phyloP scores from a whole-genome alignment of 2,888 invertebrate genomes.

The Sicus ferrugineus region DNA sequence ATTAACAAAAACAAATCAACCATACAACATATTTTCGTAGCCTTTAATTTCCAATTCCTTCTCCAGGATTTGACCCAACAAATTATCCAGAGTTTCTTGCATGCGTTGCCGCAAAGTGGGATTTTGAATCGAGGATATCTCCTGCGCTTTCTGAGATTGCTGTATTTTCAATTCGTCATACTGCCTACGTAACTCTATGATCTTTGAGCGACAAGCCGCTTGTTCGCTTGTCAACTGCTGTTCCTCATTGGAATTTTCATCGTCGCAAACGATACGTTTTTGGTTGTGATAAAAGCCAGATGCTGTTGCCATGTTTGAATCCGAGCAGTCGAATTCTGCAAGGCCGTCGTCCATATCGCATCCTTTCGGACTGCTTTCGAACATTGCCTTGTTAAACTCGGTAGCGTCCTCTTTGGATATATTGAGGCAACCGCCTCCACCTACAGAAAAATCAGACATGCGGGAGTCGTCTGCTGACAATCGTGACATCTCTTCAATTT shows the following conservation, averaged over 20 bases:
- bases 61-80: slow-evolving; percentile 81
- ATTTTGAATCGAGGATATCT: slow-evolving; percentile 87
- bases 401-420: slow-evolving; percentile 52
- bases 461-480: slow-evolving; percentile 78
- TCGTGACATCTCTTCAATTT: slow-evolving; percentile 80
- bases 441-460: slow-evolving; percentile 74
- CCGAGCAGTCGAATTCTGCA: slow-evolving; percentile 53
- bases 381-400: slow-evolving; percentile 62
- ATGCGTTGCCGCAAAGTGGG: slow-evolving; percentile 82
- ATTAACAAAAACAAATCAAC: slow-evolving; percentile 22
- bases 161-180: slow-evolving; percentile 78
- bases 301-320: slow-evolving; percentile 57
- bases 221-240: slow-evolving; percentile 65
- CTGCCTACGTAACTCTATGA: slow-evolving; percentile 77
- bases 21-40: slow-evolving; percentile 59
- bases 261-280: slow-evolving; percentile 58
- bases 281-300: slow-evolving; percentile 57
- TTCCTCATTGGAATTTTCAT: slow-evolving; percentile 54
- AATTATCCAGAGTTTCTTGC: slow-evolving; percentile 79
- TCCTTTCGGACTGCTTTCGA: slow-evolving; percentile 48
- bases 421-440: slow-evolving; percentile 54
- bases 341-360: slow-evolving; percentile 40
- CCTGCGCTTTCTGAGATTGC: slow-evolving; percentile 80
- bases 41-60: slow-evolving; percentile 74
- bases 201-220: slow-evolving; percentile 70